Evolutionary conservation across 2,888 invertebrate genomes (phyloP).

Genomic region (Colletes collaris): DNA sequence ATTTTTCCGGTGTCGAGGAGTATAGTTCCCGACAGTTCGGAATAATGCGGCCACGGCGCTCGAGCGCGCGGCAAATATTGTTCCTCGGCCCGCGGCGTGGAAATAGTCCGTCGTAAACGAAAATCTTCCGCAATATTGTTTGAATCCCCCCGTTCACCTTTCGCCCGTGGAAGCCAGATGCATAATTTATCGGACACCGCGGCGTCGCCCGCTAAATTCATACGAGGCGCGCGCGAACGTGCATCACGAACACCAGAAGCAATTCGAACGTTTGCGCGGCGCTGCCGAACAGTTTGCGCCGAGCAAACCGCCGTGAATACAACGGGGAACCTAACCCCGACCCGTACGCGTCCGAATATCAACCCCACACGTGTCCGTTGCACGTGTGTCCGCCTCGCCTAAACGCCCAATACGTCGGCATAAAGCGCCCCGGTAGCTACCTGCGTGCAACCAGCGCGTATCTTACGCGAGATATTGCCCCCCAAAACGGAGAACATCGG

Average conservation of each 20-base stretch:
- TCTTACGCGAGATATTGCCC: background rate
- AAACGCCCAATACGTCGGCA: no score
- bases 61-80: slow-evolving; percentile 1
- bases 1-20: no score
- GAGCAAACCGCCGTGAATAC: slow-evolving; percentile 47
- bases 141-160: slow-evolving; percentile 10
- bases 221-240: background rate
- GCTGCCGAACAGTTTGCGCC: slow-evolving; percentile 47
- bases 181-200: slow-evolving; percentile 41
- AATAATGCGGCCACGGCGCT: no score
- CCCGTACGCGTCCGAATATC: background rate
- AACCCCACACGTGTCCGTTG: no score
- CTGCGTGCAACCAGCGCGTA: slow-evolving; percentile 11
- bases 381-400: no score
- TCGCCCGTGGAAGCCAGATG: slow-evolving; percentile 1
- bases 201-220: slow-evolving; percentile 15
- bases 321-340: slow-evolving; percentile 22
- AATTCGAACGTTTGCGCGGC: slow-evolving; percentile 11
- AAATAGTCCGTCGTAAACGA: background rate
- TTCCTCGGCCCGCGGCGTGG: background rate
- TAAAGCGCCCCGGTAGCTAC: background rate
- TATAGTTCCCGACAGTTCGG: no score
- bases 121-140: slow-evolving; percentile 9
- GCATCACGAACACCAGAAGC: slow-evolving; percentile 8
- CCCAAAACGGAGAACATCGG: background rate